Base-by-base conservation (phyloP, 2,888 invertebrate species). In the Ecliptopera silaceata region DNA sequence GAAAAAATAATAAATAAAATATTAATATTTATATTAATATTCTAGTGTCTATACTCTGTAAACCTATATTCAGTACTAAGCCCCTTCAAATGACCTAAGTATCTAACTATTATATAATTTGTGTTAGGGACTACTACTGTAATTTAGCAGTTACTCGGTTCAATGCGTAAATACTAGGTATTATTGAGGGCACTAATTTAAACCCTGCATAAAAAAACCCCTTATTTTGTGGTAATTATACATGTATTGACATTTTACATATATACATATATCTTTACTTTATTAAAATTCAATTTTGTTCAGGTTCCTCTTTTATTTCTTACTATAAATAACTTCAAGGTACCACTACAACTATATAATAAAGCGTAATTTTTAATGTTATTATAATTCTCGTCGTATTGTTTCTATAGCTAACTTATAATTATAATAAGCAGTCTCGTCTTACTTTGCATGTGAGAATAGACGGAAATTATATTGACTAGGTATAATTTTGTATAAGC, bases 61-160 rank as follows among this genome's bases (percentile, higher is more conserved):
- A n/a, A n/a, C n/a, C n/a, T n/a, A n/a, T n/a, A n/a, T n/a, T n/a
- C n/a, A n/a, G n/a, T n/a, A n/a, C n/a, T n/a, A 22, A 6, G 22
- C 22, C 22, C 6, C 4, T 10, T 13, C 17, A 48, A 29, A 26
- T 29, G 17, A 48, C 29, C 48, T 39, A 39, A 48, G 39, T 29
- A 15, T 12, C 13, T 29, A 17, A 29, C 46, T 36, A 18, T 38
- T 11, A 29, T 3, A 11, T 32, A 49, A 13, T 42, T 13, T 41
- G 17, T 34, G 39, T 13, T 10, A 41, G 49, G 49, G 41, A 42
- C 41, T 32, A 26, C 26, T 38, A 11, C 20, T 42, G 32, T 49
- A 13, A 49, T 49, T 49, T 42, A 12, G 18, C 17, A n/a, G 5
- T 41, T 20, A 13, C 49, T 20, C 11, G 42, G 49, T 32, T 49